Evolutionary conservation across 2,113 vertebrate genomes (phyloP), one percentile per base, ranked within the genome.

Genomic region (Neopipo cinnamomea): DNA sequence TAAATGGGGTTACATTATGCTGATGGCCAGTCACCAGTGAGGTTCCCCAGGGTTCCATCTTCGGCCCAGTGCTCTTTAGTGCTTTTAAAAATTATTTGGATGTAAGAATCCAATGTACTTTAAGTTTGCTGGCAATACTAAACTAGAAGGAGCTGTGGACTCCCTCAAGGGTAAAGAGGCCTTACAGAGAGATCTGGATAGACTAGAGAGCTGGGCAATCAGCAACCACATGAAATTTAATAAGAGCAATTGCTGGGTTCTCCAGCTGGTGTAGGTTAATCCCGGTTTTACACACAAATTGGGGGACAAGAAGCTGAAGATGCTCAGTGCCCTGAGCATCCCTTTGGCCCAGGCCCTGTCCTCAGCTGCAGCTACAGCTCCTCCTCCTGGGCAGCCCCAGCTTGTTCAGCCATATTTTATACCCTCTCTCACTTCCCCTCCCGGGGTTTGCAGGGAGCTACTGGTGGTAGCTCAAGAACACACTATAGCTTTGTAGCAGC

Each of bases 391-490:
- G 66, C 31, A 74, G 39, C 31, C 24, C 44, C 0, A 2, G 11
- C 20, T 55, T 22, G 21, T 6, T 42, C 39, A n/a, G 62, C 14
- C 0, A 0, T 14, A 7, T 37, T 61, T 76, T 30, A 7, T 67
- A 22, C 8, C 11, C 12, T 42, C 55, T 63, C 52, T n/a, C 17
- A 16, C 58, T 39, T 28, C 4, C 25, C 23, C 22, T 58, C 25
- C 14, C 30, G 14, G 3, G 30, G 5, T 23, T 80, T 50, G 6
- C 18, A 19, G 27, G 50, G 27, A 56, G 33, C 22, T 73, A 7
- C 49, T 13, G 19, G 7, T 39, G 21, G 20, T 49, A 35, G 61
- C n/a, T 44, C 42, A 59, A 20, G 50, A 77, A 42, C 11, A 17
- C 14, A 9, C 39, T 55, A 16, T 3, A 77, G 41, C 46, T 93